phyloP scores from a whole-genome alignment of 2,888 invertebrate genomes.

The Campoplex nolae region DNA sequence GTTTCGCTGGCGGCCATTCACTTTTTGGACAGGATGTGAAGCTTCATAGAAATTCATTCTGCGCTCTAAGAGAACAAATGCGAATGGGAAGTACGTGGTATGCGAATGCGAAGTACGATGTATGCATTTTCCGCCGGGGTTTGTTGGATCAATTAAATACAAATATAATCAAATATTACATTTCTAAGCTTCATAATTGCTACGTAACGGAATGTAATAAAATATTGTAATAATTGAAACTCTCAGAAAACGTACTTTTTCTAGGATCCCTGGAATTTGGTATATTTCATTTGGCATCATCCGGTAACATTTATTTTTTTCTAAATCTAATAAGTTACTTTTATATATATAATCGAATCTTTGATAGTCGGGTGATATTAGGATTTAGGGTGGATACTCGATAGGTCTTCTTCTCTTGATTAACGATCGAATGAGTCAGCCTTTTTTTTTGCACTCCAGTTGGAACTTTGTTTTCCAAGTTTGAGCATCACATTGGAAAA shows the following conservation, averaged over 20 bases:
- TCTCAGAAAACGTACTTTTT: not conserved
- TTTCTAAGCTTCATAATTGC: not conserved
- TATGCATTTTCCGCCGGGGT: not conserved
- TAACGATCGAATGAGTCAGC: constrained; percentile 7
- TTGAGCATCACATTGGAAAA: constrained; percentile 20
- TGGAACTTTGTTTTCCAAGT: constrained; percentile 57
- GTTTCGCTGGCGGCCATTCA: constrained; percentile 19
- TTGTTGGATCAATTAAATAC: not conserved
- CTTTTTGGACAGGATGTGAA: constrained; percentile 17
- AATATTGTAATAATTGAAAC: not conserved
- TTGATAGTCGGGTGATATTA: not conserved
- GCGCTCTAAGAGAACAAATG: not conserved
- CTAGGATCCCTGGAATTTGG: not conserved
- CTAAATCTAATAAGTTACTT: not conserved
- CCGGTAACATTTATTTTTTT: not conserved
- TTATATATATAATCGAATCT: not conserved
- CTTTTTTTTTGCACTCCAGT: constrained; percentile 20
- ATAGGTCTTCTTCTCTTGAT: constrained; percentile 19
- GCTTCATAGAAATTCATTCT: constrained; percentile 11
- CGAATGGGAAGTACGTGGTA: not conserved
- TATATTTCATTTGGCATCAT: not conserved
- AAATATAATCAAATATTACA: not conserved
- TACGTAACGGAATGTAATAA: not conserved
- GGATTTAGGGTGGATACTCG: not conserved
- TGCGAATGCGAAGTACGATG: too few species aligned